Evolutionary conservation across 2,113 vertebrate species (phyloP).

Genomic region (Peromyscus maniculatus): DNA sequence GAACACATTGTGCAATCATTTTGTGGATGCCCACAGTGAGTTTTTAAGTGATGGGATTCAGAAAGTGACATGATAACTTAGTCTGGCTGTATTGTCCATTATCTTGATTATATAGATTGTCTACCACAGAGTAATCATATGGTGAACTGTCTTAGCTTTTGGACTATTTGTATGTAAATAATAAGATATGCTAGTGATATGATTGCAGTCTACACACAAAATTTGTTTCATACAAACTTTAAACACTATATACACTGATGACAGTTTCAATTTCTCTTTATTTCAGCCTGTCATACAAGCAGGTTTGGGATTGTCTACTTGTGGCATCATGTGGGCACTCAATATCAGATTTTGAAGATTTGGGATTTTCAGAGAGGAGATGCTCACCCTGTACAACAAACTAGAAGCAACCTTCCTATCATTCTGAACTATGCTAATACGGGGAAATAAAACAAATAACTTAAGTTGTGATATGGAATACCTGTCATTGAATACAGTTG

Average conservation of each 20-base stretch:
- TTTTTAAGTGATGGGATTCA: not conserved
- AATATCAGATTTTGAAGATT: not conserved
- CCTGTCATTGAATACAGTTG: not conserved
- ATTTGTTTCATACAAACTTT: not conserved
- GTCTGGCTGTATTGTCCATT: not conserved
- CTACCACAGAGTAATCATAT: no score
- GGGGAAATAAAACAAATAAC: not conserved
- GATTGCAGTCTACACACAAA: not conserved
- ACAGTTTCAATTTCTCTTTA: not conserved
- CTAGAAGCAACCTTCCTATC: not conserved
- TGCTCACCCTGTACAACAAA: not conserved
- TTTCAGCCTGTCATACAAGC: not conserved
- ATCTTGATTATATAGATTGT: not conserved
- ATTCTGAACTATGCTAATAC: not conserved
- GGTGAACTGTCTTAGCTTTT: not conserved
- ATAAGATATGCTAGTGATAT: not conserved
- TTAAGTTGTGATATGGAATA: not conserved
- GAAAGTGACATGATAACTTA: not conserved
- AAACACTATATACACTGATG: not conserved
- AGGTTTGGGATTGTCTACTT: no score
- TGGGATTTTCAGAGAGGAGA: not conserved
- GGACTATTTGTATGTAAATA: not conserved
- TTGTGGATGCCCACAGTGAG: not conserved
- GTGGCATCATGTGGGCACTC: not conserved
- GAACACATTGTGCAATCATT: not conserved